Conservation (phyloP, 2,888 invertebrate genomes). For the Chrysotoxum bicinctum region DNA sequence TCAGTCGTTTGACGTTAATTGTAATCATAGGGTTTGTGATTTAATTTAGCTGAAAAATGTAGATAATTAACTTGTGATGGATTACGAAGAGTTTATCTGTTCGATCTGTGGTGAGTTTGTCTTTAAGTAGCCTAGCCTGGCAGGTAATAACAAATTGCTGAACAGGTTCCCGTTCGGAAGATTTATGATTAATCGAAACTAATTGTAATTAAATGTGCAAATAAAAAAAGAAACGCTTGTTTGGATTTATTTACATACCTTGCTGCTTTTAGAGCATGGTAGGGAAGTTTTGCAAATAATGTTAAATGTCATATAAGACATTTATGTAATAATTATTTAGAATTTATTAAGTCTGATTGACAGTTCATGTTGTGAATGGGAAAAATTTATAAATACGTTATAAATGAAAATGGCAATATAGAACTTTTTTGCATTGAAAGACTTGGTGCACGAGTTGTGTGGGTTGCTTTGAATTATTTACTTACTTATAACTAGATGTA, state of each 20-base stretch:
- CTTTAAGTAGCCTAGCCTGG: conserved; percentile 7
- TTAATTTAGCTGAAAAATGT: conserved; percentile 37
- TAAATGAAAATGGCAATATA: neutral
- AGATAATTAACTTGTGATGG: conserved; percentile 39
- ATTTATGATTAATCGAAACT: conserved; percentile 47
- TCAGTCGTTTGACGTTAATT: conserved; percentile 53
- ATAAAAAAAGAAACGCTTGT: neutral
- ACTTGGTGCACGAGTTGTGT: neutral
- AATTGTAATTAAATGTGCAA: conserved; percentile 48
- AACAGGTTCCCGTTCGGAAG: conserved; percentile 30
- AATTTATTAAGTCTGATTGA: conserved; percentile 23
- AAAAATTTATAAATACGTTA: neutral
- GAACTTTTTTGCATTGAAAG: neutral
- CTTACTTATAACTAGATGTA: too few relatives aligned
- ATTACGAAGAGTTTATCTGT: conserved; percentile 34
- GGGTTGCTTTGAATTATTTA: neutral
- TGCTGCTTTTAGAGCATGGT: neutral
- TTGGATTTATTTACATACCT: conserved; percentile 3
- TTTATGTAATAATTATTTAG: conserved; percentile 29
- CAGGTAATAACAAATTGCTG: conserved; percentile 29
- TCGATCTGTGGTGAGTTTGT: conserved; percentile 31
- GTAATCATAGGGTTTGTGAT: conserved; percentile 48
- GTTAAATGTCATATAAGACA: conserved; percentile 17
- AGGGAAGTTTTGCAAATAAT: conserved; percentile 10
- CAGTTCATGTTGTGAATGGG: conserved; percentile 3